Evolutionary conservation across 2,797 vertebrate species (phyloP).

Genomic region (Poecilia picta): DNA sequence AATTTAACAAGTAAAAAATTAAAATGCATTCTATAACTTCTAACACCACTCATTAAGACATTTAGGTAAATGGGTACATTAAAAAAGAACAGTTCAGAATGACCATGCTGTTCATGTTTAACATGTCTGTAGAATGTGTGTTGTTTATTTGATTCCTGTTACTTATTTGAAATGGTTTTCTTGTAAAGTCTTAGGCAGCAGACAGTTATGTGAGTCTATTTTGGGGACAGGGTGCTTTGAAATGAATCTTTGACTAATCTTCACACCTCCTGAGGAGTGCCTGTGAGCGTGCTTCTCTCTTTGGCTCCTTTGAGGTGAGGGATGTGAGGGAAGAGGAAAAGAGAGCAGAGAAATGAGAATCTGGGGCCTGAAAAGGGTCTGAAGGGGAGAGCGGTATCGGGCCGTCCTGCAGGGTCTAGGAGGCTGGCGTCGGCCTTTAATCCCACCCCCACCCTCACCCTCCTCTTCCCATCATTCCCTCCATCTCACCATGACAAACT

Average conservation of each 20-base stretch:
- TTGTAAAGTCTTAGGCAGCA: slow-evolving; percentile 15
- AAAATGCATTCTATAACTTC: background rate
- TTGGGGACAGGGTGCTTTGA: slow-evolving; percentile 35
- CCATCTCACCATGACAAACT: slow-evolving; percentile 72
- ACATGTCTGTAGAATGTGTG: background rate
- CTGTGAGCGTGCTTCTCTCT: slow-evolving; percentile 22
- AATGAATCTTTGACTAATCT: slow-evolving; percentile 55
- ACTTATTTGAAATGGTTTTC: background rate
- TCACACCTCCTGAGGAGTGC: slow-evolving; percentile 26
- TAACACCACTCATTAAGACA: background rate
- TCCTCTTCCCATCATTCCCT: slow-evolving; percentile 47
- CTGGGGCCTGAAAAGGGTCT: background rate
- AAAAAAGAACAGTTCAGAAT: background rate
- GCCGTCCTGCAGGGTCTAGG: slow-evolving; percentile 12
- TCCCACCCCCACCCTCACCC: slow-evolving; percentile 15
- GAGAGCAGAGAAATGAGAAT: background rate
- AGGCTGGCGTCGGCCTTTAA: slow-evolving; percentile 3
- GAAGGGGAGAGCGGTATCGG: slow-evolving; percentile 17
- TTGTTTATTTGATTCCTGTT: background rate
- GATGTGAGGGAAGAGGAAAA: slow-evolving; percentile 5
- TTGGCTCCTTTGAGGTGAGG: slow-evolving; percentile 12
- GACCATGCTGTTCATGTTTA: background rate
- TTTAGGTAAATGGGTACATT: background rate
- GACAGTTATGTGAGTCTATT: slow-evolving; percentile 40
- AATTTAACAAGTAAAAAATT: background rate